Base-by-base conservation (phyloP, 2,888 invertebrate genomes). In the Ischnus inquisitorius region DNA sequence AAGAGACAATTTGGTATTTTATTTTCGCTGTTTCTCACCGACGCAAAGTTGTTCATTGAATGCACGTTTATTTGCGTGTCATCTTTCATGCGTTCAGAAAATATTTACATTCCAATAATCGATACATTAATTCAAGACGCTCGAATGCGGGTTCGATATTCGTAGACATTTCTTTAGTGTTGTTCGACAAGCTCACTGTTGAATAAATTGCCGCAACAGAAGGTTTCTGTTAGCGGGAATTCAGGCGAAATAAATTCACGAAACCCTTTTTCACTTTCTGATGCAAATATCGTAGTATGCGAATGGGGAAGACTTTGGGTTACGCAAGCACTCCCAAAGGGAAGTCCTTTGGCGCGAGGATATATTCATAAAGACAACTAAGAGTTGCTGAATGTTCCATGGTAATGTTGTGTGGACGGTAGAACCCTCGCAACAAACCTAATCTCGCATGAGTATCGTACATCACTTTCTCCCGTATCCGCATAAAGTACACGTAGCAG, bases 331-430 rank as follows among this genome's bases (percentile, higher is more conserved):
- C 19, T n/a, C 54, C 54, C 54, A 19, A 8, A 54, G 54, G 19
- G 54, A 54, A 16, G 54, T 19, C 14, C 48, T 1, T n/a, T n/a
- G 0, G 4, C 16, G n/a, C 4, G 19, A 3, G 19, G 19, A 16
- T 54, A 54, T 19, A 54, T 54, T 54, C 54, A 54, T 54, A 54
- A 54, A n/a, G 54, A 54, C 54, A 54, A 54, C 54, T 19, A 54
- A 54, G 19, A 54, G 54, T 54, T 54, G 19, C 16, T 54, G 54
- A 54, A 16, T 54, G n/a, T 19, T 54, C n/a, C n/a, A 54, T 54
- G 54, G 54, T 54, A 54, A 54, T 54, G 19, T 54, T 54, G 48
- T 39, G 3, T 8, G n/a, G 2, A n/a, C 3, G 3, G 19, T 54
- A 54, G 19, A 19, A 54, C 54, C 54, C 54, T 16, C 19, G 19